Evolutionary conservation across 2,888 invertebrate genomes (phyloP), one percentile per base, ranked within the genome.

Genomic region (Panzeria rudis): DNA sequence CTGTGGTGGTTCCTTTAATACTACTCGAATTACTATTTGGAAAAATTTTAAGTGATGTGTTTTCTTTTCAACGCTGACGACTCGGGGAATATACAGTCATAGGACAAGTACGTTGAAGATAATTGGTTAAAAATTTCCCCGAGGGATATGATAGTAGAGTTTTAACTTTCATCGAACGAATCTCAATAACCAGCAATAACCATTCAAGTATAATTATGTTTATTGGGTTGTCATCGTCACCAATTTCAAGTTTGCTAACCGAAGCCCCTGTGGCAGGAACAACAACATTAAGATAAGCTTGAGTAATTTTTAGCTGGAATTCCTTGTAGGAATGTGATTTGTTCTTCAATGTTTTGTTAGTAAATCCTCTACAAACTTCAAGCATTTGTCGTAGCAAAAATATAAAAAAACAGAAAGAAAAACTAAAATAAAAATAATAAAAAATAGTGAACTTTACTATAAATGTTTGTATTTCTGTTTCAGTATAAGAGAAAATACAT

Each of bases 311-410:
- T 78, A 81, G 84, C 81, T 85, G 64, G 73, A 85, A 85, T 85
- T 85, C 84, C 84, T 81, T 73, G 81, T 81, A 78, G 84, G 84
- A 85, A 85, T 85, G 78, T 85, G 84, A 85, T 85, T 85, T 85
- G 84, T 64, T 85, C 56, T 68, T 38, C 72, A 54, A 77, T 78
- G 77, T 85, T 85, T 62, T 81, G 81, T 75, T 77, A 81, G 84
- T 78, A 81, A 85, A 81, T 85, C 73, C 64, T 69, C 15, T 73
- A 62, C 56, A 69, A 81, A 81, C 72, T 81, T 68, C 69, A 69
- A 78, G 52, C 73, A 85, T 81, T 81, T 81, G 73, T 78, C 77
- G 77, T 41, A 69, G 69, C 35, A 75, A 62, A 47, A 73, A 68
- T 13, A 13, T 44, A 52, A 41, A 23, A 17, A 52, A 73, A 71